These are phyloP conservation scores for Pollenia amentaria DNA, from an alignment of 2,888 invertebrate genomes.

Conservation along the genomic window DNA sequence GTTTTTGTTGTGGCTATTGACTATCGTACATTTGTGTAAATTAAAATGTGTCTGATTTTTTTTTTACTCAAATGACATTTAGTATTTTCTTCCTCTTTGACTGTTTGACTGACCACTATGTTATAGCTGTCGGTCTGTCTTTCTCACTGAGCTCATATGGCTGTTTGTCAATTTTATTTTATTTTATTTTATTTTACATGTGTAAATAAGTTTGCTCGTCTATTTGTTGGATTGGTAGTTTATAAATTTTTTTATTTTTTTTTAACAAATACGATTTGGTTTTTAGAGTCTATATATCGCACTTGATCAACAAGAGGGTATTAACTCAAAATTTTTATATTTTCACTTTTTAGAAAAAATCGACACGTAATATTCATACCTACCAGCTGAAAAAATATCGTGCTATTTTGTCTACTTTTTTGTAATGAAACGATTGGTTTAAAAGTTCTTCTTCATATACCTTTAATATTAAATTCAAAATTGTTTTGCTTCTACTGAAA, in stretches of 20 bases:
- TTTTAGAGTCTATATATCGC: too few relatives aligned
- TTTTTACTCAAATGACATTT: conserved; percentile 58
- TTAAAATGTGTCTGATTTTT: conserved; percentile 57
- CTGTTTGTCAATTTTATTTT: conserved; percentile 14
- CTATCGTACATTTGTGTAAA: conserved; percentile 25
- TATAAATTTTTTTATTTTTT: conserved; percentile 18
- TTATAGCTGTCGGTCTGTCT: not conserved
- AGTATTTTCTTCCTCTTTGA: conserved; percentile 24
- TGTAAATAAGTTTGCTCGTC: conserved; percentile 38
- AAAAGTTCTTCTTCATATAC: too few relatives aligned
- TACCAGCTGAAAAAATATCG: too few relatives aligned
- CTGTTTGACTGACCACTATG: conserved; percentile 7
- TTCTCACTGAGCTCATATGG: not conserved
- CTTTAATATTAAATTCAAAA: too few relatives aligned
- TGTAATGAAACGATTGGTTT: too few relatives aligned
- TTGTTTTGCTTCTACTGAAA: too few relatives aligned
- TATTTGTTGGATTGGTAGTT: conserved; percentile 3
- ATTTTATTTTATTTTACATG: conserved; percentile 11
- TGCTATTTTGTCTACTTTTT: too few relatives aligned
- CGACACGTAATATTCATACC: too few relatives aligned
- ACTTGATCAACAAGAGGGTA: too few relatives aligned
- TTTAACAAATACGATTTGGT: conserved; percentile 54
- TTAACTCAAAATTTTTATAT: too few relatives aligned
- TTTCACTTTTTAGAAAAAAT: too few relatives aligned
- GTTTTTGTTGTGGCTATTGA: conserved; percentile 49